Evolutionary conservation across 2,113 vertebrate species (phyloP), one percentile per base, ranked within the genome.

Genomic region (Gasterosteus nipponicus): DNA sequence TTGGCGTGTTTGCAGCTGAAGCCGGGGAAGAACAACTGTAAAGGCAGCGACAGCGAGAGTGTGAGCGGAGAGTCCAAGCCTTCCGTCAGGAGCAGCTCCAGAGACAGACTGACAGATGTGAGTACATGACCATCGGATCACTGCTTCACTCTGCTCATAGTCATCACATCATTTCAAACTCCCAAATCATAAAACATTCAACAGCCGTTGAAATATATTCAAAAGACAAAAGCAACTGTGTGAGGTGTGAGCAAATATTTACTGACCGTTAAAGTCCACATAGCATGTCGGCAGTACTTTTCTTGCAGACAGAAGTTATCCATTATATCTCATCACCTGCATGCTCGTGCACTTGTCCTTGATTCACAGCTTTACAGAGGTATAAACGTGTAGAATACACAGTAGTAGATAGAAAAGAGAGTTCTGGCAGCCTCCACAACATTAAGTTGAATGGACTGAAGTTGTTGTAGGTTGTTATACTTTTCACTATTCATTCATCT

Each of bases 81-180:
- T 8, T 97, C 95, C 75, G 93, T 95, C 69, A 92, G 96, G 85
- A 97, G 96, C 93, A 97, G 95, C 88, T 98, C 97, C 74, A 94
- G 94, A 77, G 97, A 98, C 66, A 91, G 96, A 35, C 95, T 97
- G 93, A 98, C 96, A 3, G 97, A 98, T 0, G 97, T 98, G 92
- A 98, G 97, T 97, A 76, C 69, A 76, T 26, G 14, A 44, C 68
- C 18, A 18, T 26, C 51, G 33, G 10, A 39, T 56, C 65, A 7
- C 61, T 33, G 14, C 46, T 64, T 31, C 70, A 67, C 41, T 44
- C 18, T 59, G 19, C 11, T 16, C 9, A 46, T 1, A 10, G 42
- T 31, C 47, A 7, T 51, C 18, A 51, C n/a, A 19, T 29, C 47
- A 22, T 58, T 9, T n/a, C 6, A 47, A 69, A 22, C 38, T 63